Evolutionary conservation across 2,888 invertebrate genomes (phyloP).

Genomic region (Caradrina kadenii): DNA sequence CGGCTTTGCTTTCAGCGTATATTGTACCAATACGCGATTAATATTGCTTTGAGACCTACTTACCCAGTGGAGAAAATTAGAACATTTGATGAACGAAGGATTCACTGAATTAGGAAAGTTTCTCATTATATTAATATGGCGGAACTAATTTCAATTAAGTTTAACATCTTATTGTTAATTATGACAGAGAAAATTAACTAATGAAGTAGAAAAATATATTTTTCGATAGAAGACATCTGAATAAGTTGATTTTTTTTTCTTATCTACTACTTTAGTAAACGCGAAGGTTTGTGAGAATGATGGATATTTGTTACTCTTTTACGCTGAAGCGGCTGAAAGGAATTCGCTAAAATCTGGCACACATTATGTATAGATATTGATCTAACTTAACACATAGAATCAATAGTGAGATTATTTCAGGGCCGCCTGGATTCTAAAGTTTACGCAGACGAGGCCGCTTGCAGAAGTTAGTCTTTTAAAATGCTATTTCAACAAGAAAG

Average conservation of each 20-base stretch:
- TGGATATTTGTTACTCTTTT: no score
- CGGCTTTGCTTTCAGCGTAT: constrained; percentile 48
- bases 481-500: constrained; percentile 3
- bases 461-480: not conserved
- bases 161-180: not conserved
- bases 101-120: constrained; percentile 1
- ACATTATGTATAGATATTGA: no score
- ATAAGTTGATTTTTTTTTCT: no score
- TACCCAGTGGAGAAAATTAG: constrained; percentile 16
- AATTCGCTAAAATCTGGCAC: no score
- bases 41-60: constrained; percentile 53
- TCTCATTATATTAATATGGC: not conserved
- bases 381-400: no score
- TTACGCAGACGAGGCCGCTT: not conserved
- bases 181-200: not conserved
- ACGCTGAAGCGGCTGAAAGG: no score
- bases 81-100: not conserved
- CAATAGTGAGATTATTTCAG: no score
- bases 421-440: not conserved
- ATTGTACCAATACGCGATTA: constrained; percentile 48
- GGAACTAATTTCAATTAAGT: not conserved
- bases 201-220: not conserved
- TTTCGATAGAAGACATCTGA: no score
- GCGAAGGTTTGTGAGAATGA: no score
- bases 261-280: no score